A percentile compares a stretch with the other conserved stretches of the same genome.
Conservation (phyloP, 1,140 invertebrate genomes). For the Macrobrachium rosenbergii region DNA sequence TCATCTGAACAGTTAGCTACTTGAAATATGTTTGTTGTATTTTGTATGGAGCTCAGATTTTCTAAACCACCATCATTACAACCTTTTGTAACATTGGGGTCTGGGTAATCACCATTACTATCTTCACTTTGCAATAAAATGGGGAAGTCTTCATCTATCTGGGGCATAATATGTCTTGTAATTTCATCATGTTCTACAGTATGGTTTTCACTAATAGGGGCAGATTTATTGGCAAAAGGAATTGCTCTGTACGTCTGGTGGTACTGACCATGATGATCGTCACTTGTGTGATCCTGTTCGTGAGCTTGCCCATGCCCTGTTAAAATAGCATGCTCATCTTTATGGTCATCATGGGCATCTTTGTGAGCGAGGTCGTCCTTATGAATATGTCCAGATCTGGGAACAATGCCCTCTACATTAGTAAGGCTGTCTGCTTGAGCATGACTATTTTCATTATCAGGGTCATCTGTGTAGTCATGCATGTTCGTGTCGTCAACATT, state of each 20-base stretch:
- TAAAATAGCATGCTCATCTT: not conserved
- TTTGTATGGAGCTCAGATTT: no score
- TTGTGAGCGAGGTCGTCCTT: not conserved
- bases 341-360: not conserved
- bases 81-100: no score
- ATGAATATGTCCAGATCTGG: not conserved
- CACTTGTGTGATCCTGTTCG: not conserved
- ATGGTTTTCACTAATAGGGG: no score
- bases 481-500: not conserved
- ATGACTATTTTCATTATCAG: not conserved
- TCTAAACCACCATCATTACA: no score
- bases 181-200: no score
- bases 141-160: no score
- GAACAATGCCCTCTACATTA: not conserved
- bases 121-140: no score
- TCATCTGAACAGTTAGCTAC: not conserved
- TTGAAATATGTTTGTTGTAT: no score
- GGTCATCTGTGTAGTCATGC: not conserved
- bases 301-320: not conserved
- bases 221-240: no score
- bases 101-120: no score
- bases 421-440: not conserved
- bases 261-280: not conserved
- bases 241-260: no score
- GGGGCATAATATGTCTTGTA: no score